Evolutionary conservation across 2,113 vertebrate genomes (phyloP), one percentile per base, ranked within the genome.

Genomic region (Haliaeetus leucogaster): DNA sequence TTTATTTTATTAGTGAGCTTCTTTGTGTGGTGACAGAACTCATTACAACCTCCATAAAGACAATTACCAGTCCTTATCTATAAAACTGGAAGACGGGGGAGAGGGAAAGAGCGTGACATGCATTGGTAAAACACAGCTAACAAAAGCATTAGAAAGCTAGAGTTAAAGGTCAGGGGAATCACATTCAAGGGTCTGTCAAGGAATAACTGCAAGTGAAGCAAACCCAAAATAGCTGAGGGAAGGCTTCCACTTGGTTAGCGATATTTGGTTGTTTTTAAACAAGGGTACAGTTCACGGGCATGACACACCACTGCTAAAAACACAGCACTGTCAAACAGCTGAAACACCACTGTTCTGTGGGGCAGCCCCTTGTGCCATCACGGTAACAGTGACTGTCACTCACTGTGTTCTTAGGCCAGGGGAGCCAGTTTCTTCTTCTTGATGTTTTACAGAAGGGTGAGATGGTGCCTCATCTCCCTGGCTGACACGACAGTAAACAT

Each of bases 1-100:
- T 97, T 98, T 98, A 98, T 97, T 98, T 98, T 98, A 98, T 98
- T 98, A 98, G 97, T 82, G 93, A 97, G 96, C 95, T 95, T 61
- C 95, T 97, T 98, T 98, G 97, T 98, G 97, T 95, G 96, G 96
- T 98, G 97, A 98, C 97, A 98, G 96, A 97, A 93, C 96, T 98
- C 97, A 98, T 97, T 97, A 98, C 94, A 96, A 95, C 95, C 93
- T 94, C 95, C 96, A 97, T 97, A 97, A 98, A 98, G 97, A 97
- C 97, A 98, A 98, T 97, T 92, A 97, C 96, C 94, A 73, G 76
- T 86, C 92, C 96, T 98, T 97, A 97, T 98, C 97, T 97, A 95
- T 96, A 95, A 95, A 97, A 96, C 91, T 40, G 82, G 83, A 92
- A 93, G 87, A 73, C 84, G 85, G 84, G 70, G 67, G 89, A 89